Conservation (phyloP, 2,113 vertebrate genomes). For the Oncorhynchus gorbuscha region DNA sequence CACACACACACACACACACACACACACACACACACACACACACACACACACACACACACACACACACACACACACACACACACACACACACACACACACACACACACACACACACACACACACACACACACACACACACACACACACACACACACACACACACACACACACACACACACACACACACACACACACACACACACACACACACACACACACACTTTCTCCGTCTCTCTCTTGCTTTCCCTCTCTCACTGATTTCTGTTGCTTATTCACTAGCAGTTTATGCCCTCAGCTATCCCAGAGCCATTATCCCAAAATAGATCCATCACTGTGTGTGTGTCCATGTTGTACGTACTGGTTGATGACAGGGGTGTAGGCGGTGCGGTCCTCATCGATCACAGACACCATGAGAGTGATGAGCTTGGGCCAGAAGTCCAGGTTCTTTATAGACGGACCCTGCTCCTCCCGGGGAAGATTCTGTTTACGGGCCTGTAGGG, state of each 20-base stretch:
- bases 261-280: background rate
- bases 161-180: too few species aligned
- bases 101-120: too few species aligned
- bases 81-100: too few species aligned
- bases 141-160: background rate
- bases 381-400: conserved; percentile 90
- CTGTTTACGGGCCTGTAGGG: conserved; percentile 82
- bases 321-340: background rate
- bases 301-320: background rate
- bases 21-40: too few species aligned
- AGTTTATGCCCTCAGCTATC: background rate
- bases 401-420: conserved; percentile 94
- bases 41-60: too few species aligned
- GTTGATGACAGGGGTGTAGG: conserved; percentile 89
- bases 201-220: background rate
- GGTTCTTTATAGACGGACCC: conserved; percentile 88
- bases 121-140: background rate
- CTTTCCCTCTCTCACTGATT: conserved; percentile 9
- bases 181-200: too few species aligned
- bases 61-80: background rate
- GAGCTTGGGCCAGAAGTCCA: conserved; percentile 94
- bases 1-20: background rate
- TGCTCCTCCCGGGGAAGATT: conserved; percentile 88
- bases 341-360: conserved; percentile 79
- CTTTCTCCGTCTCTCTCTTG: conserved; percentile 6